Base-by-base conservation (phyloP, 2,113 vertebrate species). In the Agapornis roseicollis region DNA sequence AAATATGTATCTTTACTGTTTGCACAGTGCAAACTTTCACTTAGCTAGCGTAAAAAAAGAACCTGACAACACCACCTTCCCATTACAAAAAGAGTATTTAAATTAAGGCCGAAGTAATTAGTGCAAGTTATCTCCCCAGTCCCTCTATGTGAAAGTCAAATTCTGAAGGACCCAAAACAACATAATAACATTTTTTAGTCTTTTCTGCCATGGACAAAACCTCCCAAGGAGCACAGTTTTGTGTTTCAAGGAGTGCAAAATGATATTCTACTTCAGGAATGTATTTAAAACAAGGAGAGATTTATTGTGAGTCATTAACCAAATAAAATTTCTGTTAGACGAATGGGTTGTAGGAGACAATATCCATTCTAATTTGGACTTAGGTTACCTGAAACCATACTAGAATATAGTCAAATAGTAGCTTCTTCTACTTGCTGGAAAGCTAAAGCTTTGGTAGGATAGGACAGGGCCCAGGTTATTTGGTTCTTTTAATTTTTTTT, bases 1-100 rank as follows among this genome's bases (percentile, higher is more conserved):
- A 95, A 96, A 93, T 82, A 89, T 69, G 37, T 89, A 60, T 49
- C 74, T 85, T 87, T 61, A 72, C 60, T 77, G 13, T 87, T 91
- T 91, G 37, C 28, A 65, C 27, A 69, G 41, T 24, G 44, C 37
- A 93, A 91, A 46, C 56, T 82, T 93, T 47, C 22, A 70, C 82
- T 89, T 89, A 87, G 41, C 29, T 44, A 61, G 11, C n/a, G 68
- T 46, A 1, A 56, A 46, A 69, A 80, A 61, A 53, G 13, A n/a
- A 37, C 6, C 11, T 22, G 17, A 41, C 28, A 46, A 1, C 18
- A 53, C 3, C 15, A 50, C 7, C 13, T 82, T 90, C 18, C 6
- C 9, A 47, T 60, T 52, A 27, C 11, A 69, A 72, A 91, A 66
- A 19, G 9, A 7, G 1, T 4, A 31, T 47, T 90, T 64, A 47